A percentile compares a stretch with the other conserved stretches of the same genome.
phyloP scores from a whole-genome alignment of 1,140 invertebrate species.

The Hylaeus volcanicus region DNA sequence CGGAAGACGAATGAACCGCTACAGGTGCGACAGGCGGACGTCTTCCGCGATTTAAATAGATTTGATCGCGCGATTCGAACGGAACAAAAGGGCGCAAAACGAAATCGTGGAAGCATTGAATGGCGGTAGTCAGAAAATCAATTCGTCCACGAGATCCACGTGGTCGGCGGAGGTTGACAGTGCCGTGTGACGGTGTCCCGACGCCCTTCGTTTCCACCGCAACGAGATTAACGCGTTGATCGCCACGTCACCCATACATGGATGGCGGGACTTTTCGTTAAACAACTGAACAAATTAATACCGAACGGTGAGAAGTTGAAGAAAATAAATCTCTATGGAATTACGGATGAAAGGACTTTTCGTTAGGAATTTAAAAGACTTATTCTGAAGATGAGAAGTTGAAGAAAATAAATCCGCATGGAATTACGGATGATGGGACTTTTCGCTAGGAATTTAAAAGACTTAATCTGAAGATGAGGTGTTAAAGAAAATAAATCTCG shows the following conservation, averaged over 20 bases:
- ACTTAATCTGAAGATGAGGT: too few relatives aligned
- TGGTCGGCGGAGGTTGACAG: background rate
- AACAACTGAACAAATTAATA: too few relatives aligned
- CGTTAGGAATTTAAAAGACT: too few relatives aligned
- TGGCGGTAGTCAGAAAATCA: background rate
- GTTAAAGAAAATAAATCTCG: too few relatives aligned
- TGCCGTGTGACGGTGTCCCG: background rate
- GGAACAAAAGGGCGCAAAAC: constrained; percentile 1
- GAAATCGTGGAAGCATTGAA: constrained; percentile 4
- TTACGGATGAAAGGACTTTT: too few relatives aligned
- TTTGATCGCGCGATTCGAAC: constrained; percentile 16
- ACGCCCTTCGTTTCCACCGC: constrained; percentile 42
- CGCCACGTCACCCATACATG: constrained; percentile 2
- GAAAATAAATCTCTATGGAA: too few relatives aligned
- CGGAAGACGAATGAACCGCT: constrained; percentile 3
- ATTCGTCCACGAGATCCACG: background rate
- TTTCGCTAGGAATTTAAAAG: too few relatives aligned
- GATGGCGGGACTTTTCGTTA: too few relatives aligned
- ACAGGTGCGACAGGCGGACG: background rate
- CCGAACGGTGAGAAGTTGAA: too few relatives aligned
- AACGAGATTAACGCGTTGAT: constrained; percentile 61
- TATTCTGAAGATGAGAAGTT: too few relatives aligned
- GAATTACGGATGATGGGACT: too few relatives aligned
- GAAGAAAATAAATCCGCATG: too few relatives aligned
- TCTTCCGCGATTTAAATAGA: constrained; percentile 10